A percentile compares a stretch with the other conserved stretches of the same genome.
Conservation (phyloP, 1,140 invertebrate species). For the Diabrotica undecimpunctata region DNA sequence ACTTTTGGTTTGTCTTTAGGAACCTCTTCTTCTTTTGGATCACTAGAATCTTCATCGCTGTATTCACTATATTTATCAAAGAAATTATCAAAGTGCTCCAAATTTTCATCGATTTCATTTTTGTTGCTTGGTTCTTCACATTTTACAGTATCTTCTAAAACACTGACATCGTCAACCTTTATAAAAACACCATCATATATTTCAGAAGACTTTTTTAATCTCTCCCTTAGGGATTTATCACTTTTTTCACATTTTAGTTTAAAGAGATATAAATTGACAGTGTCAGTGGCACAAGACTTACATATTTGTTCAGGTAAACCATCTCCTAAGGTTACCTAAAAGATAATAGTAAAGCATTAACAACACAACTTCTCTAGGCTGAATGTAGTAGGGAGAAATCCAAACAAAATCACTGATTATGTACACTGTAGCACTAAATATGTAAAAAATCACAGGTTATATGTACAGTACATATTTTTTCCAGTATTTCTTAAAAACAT, state of each 20-base stretch:
- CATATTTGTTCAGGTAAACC: constrained; percentile 63
- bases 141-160: too few relatives aligned
- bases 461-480: too few relatives aligned
- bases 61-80: constrained; percentile 17
- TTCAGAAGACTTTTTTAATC: constrained; percentile 44
- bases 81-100: constrained; percentile 22
- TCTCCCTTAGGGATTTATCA: constrained; percentile 54
- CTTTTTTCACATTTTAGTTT: constrained; percentile 62
- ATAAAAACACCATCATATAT: constrained; percentile 9
- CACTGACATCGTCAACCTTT: neutral
- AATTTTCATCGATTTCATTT: constrained; percentile 16
- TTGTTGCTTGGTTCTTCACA: constrained; percentile 9
- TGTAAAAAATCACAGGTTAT: too few relatives aligned
- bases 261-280: constrained; percentile 61
- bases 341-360: neutral
- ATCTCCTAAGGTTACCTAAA: constrained; percentile 55
- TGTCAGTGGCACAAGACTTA: constrained; percentile 55
- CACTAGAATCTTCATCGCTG: constrained; percentile 11
- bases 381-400: too few relatives aligned
- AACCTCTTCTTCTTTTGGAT: constrained; percentile 16
- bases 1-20: constrained; percentile 17
- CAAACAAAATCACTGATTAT: too few relatives aligned
- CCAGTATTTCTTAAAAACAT: too few relatives aligned
- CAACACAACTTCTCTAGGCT: too few relatives aligned
- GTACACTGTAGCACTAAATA: too few relatives aligned